Percentiles rank a stretch among this genome's conserved stretches.
These are phyloP conservation scores for Bilobella aurantiaca DNA, from an alignment of 1,140 invertebrate genomes.

Conservation along the genomic window DNA sequence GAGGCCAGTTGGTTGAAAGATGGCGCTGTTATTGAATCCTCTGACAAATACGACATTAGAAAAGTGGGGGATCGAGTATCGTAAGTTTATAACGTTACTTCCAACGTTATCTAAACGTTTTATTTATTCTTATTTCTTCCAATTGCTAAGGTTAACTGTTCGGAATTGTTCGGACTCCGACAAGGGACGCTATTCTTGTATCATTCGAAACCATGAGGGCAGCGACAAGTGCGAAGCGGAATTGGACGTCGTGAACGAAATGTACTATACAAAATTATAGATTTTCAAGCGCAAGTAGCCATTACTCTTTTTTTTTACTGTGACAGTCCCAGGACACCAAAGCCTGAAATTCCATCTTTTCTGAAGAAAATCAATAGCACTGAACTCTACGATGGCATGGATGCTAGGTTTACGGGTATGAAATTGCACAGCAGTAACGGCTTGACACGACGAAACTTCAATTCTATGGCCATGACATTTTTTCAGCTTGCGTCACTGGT, in stretches of 20 bases:
- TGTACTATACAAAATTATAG: slow-evolving; percentile 50
- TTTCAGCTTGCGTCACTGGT: slow-evolving; percentile 66
- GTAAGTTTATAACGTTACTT: neutral
- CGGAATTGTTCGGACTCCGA: slow-evolving; percentile 56
- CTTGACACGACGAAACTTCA: too few species aligned
- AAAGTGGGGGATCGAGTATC: slow-evolving; percentile 57
- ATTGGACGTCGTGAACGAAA: slow-evolving; percentile 65
- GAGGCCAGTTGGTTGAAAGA: slow-evolving; percentile 8
- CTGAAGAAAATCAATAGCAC: slow-evolving; percentile 79
- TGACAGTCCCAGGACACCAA: neutral
- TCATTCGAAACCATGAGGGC: slow-evolving; percentile 67
- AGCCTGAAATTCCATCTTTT: slow-evolving; percentile 65
- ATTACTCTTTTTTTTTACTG: neutral
- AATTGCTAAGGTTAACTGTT: slow-evolving; percentile 63
- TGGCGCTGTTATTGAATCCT: slow-evolving; percentile 48
- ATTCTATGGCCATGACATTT: too few species aligned
- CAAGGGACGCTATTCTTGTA: slow-evolving; percentile 62
- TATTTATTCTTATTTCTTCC: too few species aligned
- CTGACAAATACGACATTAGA: slow-evolving; percentile 64
- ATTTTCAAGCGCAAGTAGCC: slow-evolving; percentile 3
- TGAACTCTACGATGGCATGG: slow-evolving; percentile 75
- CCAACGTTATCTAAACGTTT: slow-evolving; percentile 36
- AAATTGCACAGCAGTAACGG: neutral
- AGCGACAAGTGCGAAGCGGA: slow-evolving; percentile 62
- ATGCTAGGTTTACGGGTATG: slow-evolving; percentile 33